Conservation (phyloP, 2,113 vertebrate genomes). For the Amblyornis subalaris region DNA sequence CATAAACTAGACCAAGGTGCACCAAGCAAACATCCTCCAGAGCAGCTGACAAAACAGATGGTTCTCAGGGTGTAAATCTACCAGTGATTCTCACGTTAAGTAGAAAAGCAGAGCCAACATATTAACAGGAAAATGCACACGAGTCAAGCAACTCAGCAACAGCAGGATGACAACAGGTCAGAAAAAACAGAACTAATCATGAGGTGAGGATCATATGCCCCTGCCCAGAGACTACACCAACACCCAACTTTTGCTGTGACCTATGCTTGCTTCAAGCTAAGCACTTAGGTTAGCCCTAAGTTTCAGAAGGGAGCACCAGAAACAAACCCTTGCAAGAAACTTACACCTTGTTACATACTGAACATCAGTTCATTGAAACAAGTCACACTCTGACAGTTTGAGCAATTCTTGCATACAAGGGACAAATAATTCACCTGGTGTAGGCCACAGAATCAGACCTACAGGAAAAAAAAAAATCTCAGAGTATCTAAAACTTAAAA, state of each 20-base stretch:
- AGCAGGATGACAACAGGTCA: neutral
- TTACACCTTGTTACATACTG: rapidly evolving
- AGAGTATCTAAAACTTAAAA: neutral
- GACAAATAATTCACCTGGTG: neutral
- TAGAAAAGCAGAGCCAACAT: neutral
- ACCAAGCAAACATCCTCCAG: neutral
- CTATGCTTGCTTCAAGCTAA: neutral
- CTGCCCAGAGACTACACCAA: neutral
- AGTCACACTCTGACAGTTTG: neutral
- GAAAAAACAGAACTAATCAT: neutral
- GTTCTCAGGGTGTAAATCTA: neutral
- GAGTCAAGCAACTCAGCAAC: neutral
- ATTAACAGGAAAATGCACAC: neutral
- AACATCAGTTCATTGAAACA: neutral
- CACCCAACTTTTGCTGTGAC: neutral
- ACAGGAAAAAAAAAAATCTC: neutral
- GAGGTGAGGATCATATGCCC: neutral
- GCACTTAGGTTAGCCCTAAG: neutral
- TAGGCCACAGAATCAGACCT: neutral
- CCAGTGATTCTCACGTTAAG: neutral
- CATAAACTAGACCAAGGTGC: neutral
- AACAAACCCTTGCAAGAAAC: neutral
- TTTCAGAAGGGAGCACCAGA: neutral
- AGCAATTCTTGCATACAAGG: neutral
- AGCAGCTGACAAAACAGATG: constrained; percentile 10